These are phyloP conservation scores for Cyclura pinguis DNA, from an alignment of 2,797 vertebrate genomes.

Conservation along the genomic window DNA sequence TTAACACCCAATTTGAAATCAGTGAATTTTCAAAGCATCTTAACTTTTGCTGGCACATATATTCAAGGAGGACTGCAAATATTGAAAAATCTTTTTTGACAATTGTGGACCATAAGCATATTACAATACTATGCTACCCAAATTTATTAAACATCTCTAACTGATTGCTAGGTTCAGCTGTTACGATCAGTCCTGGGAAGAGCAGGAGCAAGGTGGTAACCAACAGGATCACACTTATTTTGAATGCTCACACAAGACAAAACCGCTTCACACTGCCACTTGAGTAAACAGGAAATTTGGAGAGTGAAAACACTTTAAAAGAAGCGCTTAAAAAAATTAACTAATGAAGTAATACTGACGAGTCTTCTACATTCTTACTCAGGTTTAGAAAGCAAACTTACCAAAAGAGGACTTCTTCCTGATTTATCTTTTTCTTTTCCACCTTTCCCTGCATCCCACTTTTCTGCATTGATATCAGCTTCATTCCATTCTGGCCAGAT, in stretches of 20 bases:
- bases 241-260: background rate
- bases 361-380: background rate
- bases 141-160: background rate
- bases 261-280: background rate
- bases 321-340: background rate
- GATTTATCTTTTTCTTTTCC: slow-evolving; percentile 84
- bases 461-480: slow-evolving; percentile 88
- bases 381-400: slow-evolving; percentile 74
- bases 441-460: slow-evolving; percentile 87
- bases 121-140: background rate
- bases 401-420: slow-evolving; percentile 78
- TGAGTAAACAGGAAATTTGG: background rate
- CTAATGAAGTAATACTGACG: background rate
- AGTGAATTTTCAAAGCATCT: background rate
- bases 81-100: background rate
- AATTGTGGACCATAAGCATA: background rate
- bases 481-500: slow-evolving; percentile 97
- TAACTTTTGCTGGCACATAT: background rate
- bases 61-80: background rate
- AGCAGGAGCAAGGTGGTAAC: background rate
- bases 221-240: background rate
- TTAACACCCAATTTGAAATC: background rate
- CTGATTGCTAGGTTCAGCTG: background rate
- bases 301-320: background rate
- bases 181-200: background rate